Base-by-base conservation (phyloP, 1,140 invertebrate genomes). In the Heliconius congener region DNA sequence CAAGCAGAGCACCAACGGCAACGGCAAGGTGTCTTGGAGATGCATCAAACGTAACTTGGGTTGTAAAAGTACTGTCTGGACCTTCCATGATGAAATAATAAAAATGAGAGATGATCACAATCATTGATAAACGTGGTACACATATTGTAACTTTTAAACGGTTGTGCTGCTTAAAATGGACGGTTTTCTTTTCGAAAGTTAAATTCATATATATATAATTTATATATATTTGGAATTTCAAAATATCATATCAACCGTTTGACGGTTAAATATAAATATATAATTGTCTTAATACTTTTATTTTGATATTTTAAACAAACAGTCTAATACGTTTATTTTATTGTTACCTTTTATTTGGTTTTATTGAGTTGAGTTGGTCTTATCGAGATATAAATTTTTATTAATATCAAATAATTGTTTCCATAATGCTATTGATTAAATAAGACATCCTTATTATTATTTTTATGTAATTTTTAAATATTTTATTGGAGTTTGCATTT, bases 41-140 rank as follows among this genome's bases (percentile, higher is more conserved):
- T 86, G 85, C 39, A 78, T 76, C 37, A 84, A 84, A 57, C 81
- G 79, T 50, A 84, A 83, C n/a, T 16, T 18, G 3, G 85, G 85
- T 3, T 86, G 85, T 57, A 82, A 75, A 16, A 82, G 78, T 5
- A 55, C 34, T 6, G 73, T 81, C 1, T 83, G 60, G 73, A 86
- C 83, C 2, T 34, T 57, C 8, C 37, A 71, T 16, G 80, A 81
- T 19, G 34, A 71, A 78, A 72, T 82, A 18, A 34, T 75, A 30
- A 52, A n/a, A 42, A 30, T 77, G 16, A 55, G n/a, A 13, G 55
- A 77, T 18, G 60, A 73, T 57, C 83, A 84, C 52, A 76, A 81
- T 52, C 83, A 84, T 46, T 46, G 23, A 71, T 79, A 74, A 71
- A 71, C n/a, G 9, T 66, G 23, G 3, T 46, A 57, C 23, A 57